These are phyloP conservation scores for Ostrea denselamellosa DNA, from an alignment of 1,140 invertebrate genomes.

Conservation along the genomic window DNA sequence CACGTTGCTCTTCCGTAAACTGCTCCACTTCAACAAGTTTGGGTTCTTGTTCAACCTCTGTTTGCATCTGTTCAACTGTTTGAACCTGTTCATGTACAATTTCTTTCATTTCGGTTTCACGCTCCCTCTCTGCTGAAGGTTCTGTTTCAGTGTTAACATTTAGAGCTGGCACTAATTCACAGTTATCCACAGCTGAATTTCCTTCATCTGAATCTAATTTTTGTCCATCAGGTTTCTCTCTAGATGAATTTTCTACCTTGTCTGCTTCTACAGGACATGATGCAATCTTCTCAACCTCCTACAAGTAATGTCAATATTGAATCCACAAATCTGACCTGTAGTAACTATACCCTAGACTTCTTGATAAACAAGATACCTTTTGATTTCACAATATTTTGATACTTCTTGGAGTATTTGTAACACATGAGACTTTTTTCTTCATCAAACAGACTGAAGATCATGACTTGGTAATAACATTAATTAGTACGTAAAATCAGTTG, in stretches of 20 bases:
- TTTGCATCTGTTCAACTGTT: neutral
- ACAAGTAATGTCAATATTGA: neutral
- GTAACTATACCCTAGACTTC: neutral
- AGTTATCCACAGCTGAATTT: neutral
- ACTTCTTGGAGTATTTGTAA: too few relatives aligned
- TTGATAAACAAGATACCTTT: too few relatives aligned
- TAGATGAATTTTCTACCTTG: neutral
- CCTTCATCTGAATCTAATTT: neutral
- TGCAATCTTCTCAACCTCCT: neutral
- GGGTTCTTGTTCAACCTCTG: neutral
- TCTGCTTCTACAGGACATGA: neutral
- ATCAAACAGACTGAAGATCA: too few relatives aligned
- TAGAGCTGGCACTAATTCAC: neutral
- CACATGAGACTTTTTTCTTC: too few relatives aligned
- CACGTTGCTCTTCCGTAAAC: neutral
- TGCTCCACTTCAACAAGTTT: neutral
- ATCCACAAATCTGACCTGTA: neutral
- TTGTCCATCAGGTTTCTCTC: neutral
- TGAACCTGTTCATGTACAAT: conserved; percentile 1
- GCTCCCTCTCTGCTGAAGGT: neutral
- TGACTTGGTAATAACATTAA: too few relatives aligned
- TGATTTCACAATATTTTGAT: too few relatives aligned
- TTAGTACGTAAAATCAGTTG: too few relatives aligned
- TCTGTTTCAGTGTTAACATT: neutral
- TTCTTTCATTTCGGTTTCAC: neutral